These are phyloP conservation scores for Pachyuromys duprasi DNA, from an alignment of 2,797 vertebrate genomes.

Conservation along the genomic window DNA sequence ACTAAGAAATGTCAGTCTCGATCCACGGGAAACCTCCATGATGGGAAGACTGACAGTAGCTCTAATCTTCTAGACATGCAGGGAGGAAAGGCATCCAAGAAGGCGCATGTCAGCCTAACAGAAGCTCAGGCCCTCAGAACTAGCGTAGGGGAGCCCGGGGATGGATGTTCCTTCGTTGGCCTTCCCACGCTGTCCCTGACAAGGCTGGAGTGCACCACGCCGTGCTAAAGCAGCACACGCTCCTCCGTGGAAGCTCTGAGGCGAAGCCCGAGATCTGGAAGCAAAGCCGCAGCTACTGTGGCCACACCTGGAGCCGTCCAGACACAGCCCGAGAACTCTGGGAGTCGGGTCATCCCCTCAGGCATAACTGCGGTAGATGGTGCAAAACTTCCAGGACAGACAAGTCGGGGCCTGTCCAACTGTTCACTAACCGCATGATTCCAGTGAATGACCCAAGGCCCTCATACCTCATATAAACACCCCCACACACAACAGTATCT, in stretches of 20 bases:
- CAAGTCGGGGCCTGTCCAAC: not conserved
- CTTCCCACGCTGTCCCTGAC: not conserved
- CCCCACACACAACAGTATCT: not conserved
- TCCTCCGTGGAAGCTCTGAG: not conserved
- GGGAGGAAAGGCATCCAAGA: not conserved
- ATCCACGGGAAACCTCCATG: not conserved
- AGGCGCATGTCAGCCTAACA: not conserved
- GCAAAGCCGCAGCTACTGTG: not conserved
- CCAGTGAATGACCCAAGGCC: not conserved
- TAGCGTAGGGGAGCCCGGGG: fast-evolving
- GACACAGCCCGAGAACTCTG: not conserved
- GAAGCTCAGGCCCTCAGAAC: not conserved
- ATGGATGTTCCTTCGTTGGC: not conserved
- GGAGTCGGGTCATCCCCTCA: not conserved
- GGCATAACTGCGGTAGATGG: fast-evolving
- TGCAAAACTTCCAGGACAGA: not conserved
- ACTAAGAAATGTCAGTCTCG: not conserved
- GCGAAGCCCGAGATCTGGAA: not conserved
- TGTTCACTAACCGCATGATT: no score
- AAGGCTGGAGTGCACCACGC: not conserved
- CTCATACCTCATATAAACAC: not conserved
- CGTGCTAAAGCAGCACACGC: not conserved
- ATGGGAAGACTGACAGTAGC: not conserved
- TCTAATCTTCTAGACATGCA: not conserved
- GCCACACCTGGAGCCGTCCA: not conserved